Evolutionary conservation across 1,140 invertebrate species (phyloP).

Genomic region (Drosophila ohnishii): DNA sequence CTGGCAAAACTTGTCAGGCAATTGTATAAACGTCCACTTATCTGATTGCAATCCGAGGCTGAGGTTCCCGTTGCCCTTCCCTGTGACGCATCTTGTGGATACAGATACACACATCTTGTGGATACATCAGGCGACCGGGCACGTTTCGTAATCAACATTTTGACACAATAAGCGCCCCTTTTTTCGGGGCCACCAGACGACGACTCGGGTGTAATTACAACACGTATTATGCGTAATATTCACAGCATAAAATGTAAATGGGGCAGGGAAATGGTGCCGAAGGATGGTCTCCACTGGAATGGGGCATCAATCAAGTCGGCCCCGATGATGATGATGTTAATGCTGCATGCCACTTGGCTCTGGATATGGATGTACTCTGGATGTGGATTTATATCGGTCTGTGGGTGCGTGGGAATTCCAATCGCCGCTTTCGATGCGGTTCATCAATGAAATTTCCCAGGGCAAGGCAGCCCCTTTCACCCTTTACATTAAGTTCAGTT

Average conservation of each 20-base stretch:
- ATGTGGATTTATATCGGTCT: constrained; percentile 22
- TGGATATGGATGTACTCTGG: constrained; percentile 27
- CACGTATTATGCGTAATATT: constrained; percentile 80
- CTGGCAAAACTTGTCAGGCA: constrained; percentile 62
- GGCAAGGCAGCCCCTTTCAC: constrained; percentile 29
- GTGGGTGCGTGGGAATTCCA: constrained; percentile 68
- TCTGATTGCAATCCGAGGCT: constrained; percentile 54
- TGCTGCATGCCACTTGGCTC: constrained; percentile 51
- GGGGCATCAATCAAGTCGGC: constrained; percentile 34
- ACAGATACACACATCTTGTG: constrained; percentile 25
- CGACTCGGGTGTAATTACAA: constrained; percentile 60
- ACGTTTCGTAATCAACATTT: constrained; percentile 79
- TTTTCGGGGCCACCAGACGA: constrained; percentile 11
- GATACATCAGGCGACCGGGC: constrained; percentile 40
- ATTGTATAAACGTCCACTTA: constrained; percentile 61
- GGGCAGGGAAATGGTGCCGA: constrained; percentile 36
- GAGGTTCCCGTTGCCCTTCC: constrained; percentile 4
- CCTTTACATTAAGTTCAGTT: constrained; percentile 24
- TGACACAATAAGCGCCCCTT: constrained; percentile 65
- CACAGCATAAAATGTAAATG: constrained; percentile 71
- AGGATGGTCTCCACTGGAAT: constrained; percentile 25
- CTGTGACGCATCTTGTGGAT: constrained; percentile 40
- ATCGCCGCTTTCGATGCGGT: constrained; percentile 20
- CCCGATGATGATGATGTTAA: constrained; percentile 43
- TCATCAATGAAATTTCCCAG: constrained; percentile 78